These are phyloP conservation scores for Sminthurides bifidus DNA, from an alignment of 1,140 invertebrate genomes.

Conservation along the genomic window DNA sequence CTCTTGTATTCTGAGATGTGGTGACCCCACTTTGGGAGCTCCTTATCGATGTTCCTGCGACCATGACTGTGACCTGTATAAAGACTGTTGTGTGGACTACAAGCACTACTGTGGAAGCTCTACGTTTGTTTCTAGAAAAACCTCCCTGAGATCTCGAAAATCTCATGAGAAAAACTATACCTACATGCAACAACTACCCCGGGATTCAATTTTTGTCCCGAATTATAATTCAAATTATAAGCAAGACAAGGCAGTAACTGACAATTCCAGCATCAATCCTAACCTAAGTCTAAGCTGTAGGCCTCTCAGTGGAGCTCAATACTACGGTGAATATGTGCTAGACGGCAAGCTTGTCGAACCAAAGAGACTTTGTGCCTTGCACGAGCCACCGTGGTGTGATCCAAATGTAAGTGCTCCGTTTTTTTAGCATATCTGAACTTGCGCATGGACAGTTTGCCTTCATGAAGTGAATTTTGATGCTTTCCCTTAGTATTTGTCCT, in stretches of 20 bases:
- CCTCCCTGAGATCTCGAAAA: neutral
- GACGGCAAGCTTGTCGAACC: neutral
- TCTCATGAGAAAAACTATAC: too few species aligned
- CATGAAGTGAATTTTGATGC: neutral
- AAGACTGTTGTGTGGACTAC: neutral
- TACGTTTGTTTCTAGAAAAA: neutral
- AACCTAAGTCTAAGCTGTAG: neutral
- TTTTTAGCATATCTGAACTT: too few species aligned
- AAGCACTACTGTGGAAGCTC: neutral
- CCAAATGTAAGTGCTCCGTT: too few species aligned
- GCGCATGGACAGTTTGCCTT: too few species aligned
- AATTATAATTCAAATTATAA: neutral
- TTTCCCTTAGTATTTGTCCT: neutral
- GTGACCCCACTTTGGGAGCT: neutral
- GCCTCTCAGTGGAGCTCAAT: neutral
- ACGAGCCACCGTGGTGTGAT: neutral
- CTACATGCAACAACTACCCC: too few species aligned
- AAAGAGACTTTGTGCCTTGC: neutral
- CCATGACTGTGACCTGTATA: neutral
- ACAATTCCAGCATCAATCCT: neutral
- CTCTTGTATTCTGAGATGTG: slow-evolving; percentile 4
- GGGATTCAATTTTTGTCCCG: too few species aligned
- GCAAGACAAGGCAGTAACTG: neutral
- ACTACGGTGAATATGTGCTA: neutral
- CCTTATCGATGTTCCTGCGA: slow-evolving; percentile 3